Base-by-base conservation (phyloP, 2,888 invertebrate genomes). In the Patella pellucida region DNA sequence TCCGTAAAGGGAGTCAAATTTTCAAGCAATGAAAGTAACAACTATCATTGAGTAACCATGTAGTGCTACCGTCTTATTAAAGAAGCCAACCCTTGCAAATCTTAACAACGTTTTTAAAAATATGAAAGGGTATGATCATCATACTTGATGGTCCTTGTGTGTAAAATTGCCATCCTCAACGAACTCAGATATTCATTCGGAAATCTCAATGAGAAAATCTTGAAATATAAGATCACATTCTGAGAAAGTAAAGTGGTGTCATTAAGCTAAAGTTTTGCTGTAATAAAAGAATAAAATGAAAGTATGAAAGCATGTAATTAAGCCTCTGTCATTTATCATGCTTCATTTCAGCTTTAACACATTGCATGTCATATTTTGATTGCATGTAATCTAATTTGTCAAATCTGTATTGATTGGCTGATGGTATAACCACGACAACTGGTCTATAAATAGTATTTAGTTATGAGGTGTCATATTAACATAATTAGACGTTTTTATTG, bases 351-450 rank as follows among this genome's bases (percentile, higher is more conserved):
- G 19, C 62, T 15, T 23, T 62, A 62, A 62, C 62, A 62, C 62
- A 62, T 62, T 62, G 62, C 62, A 62, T 62, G 62, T 62, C 62
- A 62, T 62, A 62, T 62, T 62, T 62, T 62, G 62, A 62, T 62
- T 62, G 62, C 62, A 23, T 62, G 62, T 62, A 62, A 62, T 62
- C 62, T 62, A 62, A 62, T 62, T 62, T 62, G 19, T 62, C 62
- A 62, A 62, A 62, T 62, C 62, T 23, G 11, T 62, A 62, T 62
- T 62, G 62, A 62, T 62, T 62, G 62, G 62, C 23, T 62, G 19
- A 62, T 19, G 23, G 23, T 23, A 62, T 62, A 62, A 62, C 62
- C 62, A 62, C 62, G 23, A 19, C 19, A 62, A 62, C 62, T 23
- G 19, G 62, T 23, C 62, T 62, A 62, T 62, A 62, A 62, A 23